phyloP scores from a whole-genome alignment of 2,113 vertebrate genomes.

The Nothoprocta perdicaria region DNA sequence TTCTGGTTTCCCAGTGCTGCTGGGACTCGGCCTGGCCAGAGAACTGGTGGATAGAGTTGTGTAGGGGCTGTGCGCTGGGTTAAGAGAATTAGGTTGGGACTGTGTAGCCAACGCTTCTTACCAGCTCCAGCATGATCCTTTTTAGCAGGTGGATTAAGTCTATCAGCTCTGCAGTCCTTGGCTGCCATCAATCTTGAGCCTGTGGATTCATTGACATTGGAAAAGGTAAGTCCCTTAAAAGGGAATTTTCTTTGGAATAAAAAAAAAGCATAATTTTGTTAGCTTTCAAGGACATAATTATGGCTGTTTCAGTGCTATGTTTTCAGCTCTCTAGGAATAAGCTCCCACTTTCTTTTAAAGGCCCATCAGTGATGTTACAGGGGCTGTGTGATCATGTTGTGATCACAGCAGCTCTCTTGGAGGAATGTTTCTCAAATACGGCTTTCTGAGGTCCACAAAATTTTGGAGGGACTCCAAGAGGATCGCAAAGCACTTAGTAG shows the following conservation, averaged over 20 bases:
- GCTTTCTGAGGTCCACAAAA: not conserved
- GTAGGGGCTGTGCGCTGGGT: not conserved
- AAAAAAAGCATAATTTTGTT: not conserved
- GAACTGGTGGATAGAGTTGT: not conserved
- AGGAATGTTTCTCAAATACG: rapidly evolving
- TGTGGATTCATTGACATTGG: constrained; percentile 59
- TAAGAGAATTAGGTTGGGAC: constrained; percentile 32
- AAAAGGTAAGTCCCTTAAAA: constrained; percentile 72
- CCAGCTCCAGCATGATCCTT: constrained; percentile 73
- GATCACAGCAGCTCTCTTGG: not conserved
- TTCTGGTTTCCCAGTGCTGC: not conserved
- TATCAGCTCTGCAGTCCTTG: constrained; percentile 62
- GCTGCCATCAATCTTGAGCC: constrained; percentile 59
- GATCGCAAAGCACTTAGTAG: not conserved
- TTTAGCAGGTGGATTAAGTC: constrained; percentile 74
- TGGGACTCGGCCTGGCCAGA: not conserved
- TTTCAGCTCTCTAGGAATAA: not conserved
- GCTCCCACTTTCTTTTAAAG: not conserved
- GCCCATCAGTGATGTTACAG: not conserved
- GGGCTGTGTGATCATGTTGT: not conserved
- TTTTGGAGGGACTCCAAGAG: not conserved
- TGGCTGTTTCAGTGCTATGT: not conserved
- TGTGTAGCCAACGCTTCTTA: constrained; percentile 59
- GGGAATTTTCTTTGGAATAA: constrained; percentile 66
- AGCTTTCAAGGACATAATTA: not conserved